Conservation (phyloP, 2,113 vertebrate genomes). For the Actinemys pallida region DNA sequence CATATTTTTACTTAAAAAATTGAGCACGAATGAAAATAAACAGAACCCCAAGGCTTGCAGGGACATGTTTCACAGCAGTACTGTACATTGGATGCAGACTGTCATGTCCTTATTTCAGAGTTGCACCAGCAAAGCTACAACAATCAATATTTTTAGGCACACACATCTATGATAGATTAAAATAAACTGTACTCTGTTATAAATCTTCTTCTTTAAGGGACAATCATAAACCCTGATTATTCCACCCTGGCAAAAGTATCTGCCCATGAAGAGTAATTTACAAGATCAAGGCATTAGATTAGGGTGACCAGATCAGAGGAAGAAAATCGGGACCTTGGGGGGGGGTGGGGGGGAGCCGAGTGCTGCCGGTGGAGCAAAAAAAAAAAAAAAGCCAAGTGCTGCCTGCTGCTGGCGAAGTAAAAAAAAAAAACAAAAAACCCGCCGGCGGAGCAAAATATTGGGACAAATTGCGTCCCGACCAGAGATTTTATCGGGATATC, state of each 20-base stretch:
- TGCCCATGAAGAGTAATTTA: background rate
- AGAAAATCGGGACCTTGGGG: too few species aligned
- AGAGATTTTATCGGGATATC: too few species aligned
- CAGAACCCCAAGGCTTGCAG: background rate
- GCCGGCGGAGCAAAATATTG: too few species aligned
- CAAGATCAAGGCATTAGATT: background rate
- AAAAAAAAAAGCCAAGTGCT: too few species aligned
- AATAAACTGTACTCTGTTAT: background rate
- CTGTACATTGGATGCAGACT: background rate
- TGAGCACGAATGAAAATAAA: rapidly evolving
- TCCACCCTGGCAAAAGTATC: background rate
- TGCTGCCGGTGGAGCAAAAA: too few species aligned
- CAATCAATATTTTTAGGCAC: background rate
- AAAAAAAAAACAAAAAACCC: too few species aligned
- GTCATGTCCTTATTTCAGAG: background rate
- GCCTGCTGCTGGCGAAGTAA: too few species aligned
- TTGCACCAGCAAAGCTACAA: background rate
- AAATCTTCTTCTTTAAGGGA: background rate
- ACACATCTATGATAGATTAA: background rate
- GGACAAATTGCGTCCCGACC: too few species aligned
- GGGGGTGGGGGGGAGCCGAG: too few species aligned
- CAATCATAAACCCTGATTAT: background rate
- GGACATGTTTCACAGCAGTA: background rate
- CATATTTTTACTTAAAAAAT: background rate
- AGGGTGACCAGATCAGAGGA: too few species aligned